phyloP scores from a whole-genome alignment of 2,888 invertebrate genomes.

The Cybosia mesomella region DNA sequence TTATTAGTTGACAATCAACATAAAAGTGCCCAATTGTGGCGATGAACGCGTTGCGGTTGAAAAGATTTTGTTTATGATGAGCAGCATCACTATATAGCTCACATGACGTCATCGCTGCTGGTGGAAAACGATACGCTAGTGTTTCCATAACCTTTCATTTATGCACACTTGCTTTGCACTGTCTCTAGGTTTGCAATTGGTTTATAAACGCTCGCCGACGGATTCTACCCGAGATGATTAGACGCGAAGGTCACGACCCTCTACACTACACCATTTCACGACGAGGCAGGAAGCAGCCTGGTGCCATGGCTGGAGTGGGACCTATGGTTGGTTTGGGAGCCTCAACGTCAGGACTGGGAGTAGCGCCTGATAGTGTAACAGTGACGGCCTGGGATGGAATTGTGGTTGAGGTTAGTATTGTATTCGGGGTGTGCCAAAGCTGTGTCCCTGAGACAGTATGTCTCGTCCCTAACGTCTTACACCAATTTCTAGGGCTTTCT shows the following conservation, averaged over 20 bases:
- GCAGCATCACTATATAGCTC: too few relatives aligned
- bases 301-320: slow-evolving; percentile 63
- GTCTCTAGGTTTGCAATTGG: slow-evolving; percentile 94
- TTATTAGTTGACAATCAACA: too few relatives aligned
- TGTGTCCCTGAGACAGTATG: too few relatives aligned
- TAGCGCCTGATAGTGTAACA: slow-evolving; percentile 60
- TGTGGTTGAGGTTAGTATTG: slow-evolving; percentile 69
- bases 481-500: too few relatives aligned
- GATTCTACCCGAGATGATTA: slow-evolving; percentile 96
- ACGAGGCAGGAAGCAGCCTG: slow-evolving; percentile 91
- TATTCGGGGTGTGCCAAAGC: background rate
- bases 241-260: slow-evolving; percentile 96
- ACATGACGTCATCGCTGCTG: too few relatives aligned
- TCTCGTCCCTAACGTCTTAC: too few relatives aligned
- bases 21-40: too few relatives aligned
- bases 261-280: slow-evolving; percentile 96
- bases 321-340: slow-evolving; percentile 63
- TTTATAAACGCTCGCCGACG: slow-evolving; percentile 97
- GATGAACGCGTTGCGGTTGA: too few relatives aligned
- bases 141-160: background rate
- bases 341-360: slow-evolving; percentile 62
- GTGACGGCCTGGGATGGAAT: slow-evolving; percentile 77
- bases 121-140: background rate
- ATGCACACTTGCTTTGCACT: background rate
- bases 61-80: too few relatives aligned